These are phyloP conservation scores for Plutella xylostella DNA, from an alignment of 2,888 invertebrate genomes.

Conservation along the genomic window DNA sequence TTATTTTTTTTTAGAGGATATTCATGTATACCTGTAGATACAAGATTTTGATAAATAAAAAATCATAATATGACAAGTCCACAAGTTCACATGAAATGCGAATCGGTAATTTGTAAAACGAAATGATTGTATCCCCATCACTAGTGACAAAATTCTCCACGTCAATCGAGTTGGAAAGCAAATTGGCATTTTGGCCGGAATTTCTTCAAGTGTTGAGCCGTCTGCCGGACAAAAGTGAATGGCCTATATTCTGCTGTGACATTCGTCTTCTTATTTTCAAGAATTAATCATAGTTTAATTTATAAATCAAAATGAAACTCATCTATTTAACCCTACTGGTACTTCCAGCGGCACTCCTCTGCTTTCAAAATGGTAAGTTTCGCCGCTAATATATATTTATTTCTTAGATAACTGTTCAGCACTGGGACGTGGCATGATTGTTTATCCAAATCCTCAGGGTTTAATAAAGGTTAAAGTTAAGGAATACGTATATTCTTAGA, in stretches of 20 bases:
- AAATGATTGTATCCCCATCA: constrained; percentile 20
- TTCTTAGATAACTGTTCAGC: constrained; percentile 22
- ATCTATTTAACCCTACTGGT: constrained; percentile 74
- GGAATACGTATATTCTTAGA: too few species aligned
- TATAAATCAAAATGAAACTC: constrained; percentile 73
- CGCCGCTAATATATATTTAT: constrained; percentile 25
- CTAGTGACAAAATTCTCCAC: constrained; percentile 64
- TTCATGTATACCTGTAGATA: too few species aligned
- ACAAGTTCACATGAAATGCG: not conserved
- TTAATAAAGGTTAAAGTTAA: too few species aligned
- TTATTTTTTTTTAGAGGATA: too few species aligned
- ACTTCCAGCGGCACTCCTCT: constrained; percentile 78
- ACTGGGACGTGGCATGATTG: constrained; percentile 55
- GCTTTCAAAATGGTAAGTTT: constrained; percentile 79
- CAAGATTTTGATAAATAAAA: too few species aligned
- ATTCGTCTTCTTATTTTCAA: constrained; percentile 31
- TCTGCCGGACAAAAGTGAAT: constrained; percentile 51
- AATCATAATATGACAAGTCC: too few species aligned
- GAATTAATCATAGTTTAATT: constrained; percentile 25
- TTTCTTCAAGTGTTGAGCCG: constrained; percentile 40
- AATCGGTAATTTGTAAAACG: not conserved
- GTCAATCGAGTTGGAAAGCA: constrained; percentile 68
- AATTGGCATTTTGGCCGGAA: constrained; percentile 55
- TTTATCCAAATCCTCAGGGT: too few species aligned
- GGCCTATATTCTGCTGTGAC: constrained; percentile 39